Percentiles rank a stretch among this genome's conserved stretches.
Conservation (phyloP, 2,797 vertebrate species). For the Dallia pectoralis region DNA sequence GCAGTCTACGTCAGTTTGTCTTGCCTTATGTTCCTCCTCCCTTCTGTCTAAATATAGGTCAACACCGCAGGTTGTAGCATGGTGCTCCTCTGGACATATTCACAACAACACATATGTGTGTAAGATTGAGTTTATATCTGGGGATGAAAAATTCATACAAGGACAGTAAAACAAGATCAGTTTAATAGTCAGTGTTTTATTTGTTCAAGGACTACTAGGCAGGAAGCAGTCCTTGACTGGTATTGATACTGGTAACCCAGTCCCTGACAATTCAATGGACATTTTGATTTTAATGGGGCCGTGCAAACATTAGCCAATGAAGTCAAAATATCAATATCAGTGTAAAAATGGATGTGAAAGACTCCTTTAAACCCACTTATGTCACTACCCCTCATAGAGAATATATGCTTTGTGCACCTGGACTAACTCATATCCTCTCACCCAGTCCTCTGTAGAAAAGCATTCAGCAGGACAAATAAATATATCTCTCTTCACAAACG, state of each 20-base stretch:
- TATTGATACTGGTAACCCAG: no score
- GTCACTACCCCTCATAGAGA: slow-evolving; percentile 38
- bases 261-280: slow-evolving; percentile 42
- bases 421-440: slow-evolving; percentile 56
- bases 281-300: slow-evolving; percentile 49
- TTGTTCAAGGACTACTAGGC: no score
- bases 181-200: no score
- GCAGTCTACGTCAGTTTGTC: slow-evolving; percentile 46
- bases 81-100: slow-evolving; percentile 39
- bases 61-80: slow-evolving; percentile 42
- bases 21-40: slow-evolving; percentile 41
- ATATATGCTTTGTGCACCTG: slow-evolving; percentile 56
- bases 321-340: slow-evolving; percentile 61
- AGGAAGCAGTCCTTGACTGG: slow-evolving; percentile 8
- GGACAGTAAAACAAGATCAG: no score
- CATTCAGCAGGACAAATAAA: slow-evolving; percentile 70
- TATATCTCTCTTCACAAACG: slow-evolving; percentile 42
- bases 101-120: slow-evolving; percentile 6
- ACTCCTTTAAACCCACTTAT: slow-evolving; percentile 48
- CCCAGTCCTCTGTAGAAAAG: slow-evolving; percentile 61
- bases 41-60: slow-evolving; percentile 63
- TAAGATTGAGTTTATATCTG: background rate
- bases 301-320: slow-evolving; percentile 48
- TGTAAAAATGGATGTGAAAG: slow-evolving; percentile 59
- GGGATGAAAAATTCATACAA: no score